Evolutionary conservation across 1,140 invertebrate genomes (phyloP).

Genomic region (Bombus waltoni): DNA sequence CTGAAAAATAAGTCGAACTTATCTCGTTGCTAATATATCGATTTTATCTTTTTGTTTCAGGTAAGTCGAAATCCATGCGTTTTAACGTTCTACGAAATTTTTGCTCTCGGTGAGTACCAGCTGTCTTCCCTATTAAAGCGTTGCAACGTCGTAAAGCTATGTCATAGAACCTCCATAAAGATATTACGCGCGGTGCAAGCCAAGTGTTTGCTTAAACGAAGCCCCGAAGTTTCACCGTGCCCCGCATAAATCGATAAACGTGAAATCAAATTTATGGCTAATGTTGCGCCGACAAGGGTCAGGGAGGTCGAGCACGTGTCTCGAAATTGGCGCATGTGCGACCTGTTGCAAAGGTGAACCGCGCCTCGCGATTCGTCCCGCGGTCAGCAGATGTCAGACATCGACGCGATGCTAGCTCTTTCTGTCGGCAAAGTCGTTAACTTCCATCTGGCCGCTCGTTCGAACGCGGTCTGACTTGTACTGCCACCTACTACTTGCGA

Average conservation of each 20-base stretch:
- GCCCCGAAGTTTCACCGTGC: neutral
- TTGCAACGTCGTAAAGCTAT: no score
- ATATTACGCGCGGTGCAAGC: neutral
- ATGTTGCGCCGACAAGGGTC: neutral
- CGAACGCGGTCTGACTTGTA: conserved; percentile 70
- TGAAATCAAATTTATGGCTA: conserved; percentile 1
- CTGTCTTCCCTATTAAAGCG: neutral
- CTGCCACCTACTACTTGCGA: conserved; percentile 76
- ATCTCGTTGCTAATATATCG: neutral
- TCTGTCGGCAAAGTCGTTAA: conserved; percentile 61
- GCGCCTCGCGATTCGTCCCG: conserved; percentile 20
- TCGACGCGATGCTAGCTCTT: conserved; percentile 46
- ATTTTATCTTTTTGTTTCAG: conserved; percentile 46
- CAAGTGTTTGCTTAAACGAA: neutral
- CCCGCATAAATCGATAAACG: neutral
- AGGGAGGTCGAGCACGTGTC: conserved; percentile 23
- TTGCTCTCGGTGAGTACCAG: neutral
- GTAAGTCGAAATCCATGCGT: conserved; percentile 22
- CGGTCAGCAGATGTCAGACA: conserved; percentile 70
- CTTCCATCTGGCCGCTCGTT: conserved; percentile 21
- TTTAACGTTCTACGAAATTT: neutral
- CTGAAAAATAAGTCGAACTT: neutral
- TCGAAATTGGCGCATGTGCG: conserved; percentile 20
- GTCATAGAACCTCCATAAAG: neutral
- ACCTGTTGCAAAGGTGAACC: conserved; percentile 63